phyloP scores from a whole-genome alignment of 2,113 vertebrate genomes.

The Rhineura floridana region DNA sequence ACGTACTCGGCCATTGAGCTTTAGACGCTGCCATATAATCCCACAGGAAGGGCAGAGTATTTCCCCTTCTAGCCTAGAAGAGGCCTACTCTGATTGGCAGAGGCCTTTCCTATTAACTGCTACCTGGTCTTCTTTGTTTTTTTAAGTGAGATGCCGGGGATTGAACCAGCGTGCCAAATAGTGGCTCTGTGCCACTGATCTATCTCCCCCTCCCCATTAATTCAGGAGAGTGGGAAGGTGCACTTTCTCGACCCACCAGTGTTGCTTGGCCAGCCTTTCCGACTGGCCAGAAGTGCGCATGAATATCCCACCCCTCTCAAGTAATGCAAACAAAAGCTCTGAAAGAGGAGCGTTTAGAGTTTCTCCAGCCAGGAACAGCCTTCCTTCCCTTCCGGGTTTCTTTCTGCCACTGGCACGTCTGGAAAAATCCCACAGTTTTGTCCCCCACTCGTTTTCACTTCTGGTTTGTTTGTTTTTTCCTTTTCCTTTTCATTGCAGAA shows the following conservation, averaged over 20 bases:
- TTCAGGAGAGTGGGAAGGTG: background rate
- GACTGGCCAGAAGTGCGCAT: background rate
- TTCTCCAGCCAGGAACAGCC: constrained; percentile 53
- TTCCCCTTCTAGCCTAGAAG: too few species aligned
- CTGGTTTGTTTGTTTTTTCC: constrained; percentile 5
- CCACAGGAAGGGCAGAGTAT: too few species aligned
- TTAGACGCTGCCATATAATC: too few species aligned
- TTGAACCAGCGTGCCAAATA: background rate
- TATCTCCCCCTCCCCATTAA: background rate
- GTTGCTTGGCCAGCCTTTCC: background rate
- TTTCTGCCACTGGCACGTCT: constrained; percentile 63
- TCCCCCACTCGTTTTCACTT: constrained; percentile 72
- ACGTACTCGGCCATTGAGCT: background rate
- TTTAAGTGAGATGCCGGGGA: background rate
- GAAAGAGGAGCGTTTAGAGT: constrained; percentile 16
- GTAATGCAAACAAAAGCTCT: background rate
- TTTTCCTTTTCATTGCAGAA: constrained; percentile 91
- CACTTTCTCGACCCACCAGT: background rate
- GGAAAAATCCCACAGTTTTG: constrained; percentile 50
- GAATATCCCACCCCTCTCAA: background rate
- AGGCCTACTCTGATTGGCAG: background rate
- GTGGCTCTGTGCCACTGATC: too few species aligned
- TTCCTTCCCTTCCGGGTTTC: constrained; percentile 62
- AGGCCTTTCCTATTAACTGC: background rate
- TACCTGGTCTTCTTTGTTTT: background rate